These are phyloP conservation scores for Chionis minor DNA, from an alignment of 2,113 vertebrate genomes.

Conservation along the genomic window DNA sequence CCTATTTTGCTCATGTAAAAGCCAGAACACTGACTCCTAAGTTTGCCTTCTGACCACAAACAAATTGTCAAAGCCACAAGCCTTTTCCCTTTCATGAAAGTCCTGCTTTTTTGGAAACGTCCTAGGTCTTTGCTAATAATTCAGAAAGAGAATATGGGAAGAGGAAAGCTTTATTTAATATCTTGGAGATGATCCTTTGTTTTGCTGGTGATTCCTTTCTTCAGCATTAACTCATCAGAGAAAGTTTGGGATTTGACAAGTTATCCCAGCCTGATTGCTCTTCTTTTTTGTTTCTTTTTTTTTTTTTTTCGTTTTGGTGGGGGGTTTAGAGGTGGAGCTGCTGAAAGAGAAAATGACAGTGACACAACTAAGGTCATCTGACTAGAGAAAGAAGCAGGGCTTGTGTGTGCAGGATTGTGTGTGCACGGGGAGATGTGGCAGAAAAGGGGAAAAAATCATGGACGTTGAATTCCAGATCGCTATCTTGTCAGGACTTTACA, in stretches of 20 bases:
- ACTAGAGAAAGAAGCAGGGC: not conserved
- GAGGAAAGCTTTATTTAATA: not conserved
- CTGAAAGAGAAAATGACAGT: not conserved
- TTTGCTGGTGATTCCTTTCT: not conserved
- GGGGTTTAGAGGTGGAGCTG: not conserved
- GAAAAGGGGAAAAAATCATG: slow-evolving; percentile 33
- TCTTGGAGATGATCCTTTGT: not conserved
- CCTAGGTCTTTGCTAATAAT: not conserved
- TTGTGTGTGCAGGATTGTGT: not conserved
- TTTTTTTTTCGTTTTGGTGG: not conserved
- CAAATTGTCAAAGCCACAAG: not conserved
- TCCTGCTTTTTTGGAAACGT: not conserved
- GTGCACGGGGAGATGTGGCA: not conserved
- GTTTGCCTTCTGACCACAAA: not conserved
- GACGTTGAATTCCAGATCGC: slow-evolving; percentile 35
- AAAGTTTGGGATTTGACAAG: not conserved
- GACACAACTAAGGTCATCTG: not conserved
- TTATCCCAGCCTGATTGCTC: not conserved
- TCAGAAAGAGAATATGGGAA: not conserved
- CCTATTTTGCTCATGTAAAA: not conserved
- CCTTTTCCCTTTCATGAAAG: not conserved
- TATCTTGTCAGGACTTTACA: slow-evolving; percentile 63
- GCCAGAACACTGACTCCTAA: not conserved
- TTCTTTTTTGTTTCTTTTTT: not conserved
- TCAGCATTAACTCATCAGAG: not conserved